Evolutionary conservation across 1,140 invertebrate species (phyloP).

Genomic region (Papilio machaon): DNA sequence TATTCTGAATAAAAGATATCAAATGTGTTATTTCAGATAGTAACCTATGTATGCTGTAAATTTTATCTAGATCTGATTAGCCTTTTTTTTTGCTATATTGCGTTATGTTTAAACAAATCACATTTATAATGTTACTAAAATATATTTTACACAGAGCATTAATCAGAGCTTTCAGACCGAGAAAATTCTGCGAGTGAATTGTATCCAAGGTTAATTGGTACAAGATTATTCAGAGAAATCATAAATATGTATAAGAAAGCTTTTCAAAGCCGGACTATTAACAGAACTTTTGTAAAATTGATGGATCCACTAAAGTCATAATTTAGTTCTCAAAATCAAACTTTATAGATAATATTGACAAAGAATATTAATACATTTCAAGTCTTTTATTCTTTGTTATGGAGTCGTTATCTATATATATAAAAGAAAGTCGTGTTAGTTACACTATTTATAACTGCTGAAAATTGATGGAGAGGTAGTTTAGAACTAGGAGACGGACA

Average conservation of each 20-base stretch:
- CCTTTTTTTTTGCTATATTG: too few relatives aligned
- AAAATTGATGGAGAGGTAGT: too few relatives aligned
- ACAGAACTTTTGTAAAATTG: not conserved
- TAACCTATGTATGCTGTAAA: too few relatives aligned
- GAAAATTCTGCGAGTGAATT: not conserved
- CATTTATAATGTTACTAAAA: not conserved
- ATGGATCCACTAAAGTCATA: not conserved
- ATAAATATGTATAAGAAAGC: constrained; percentile 14
- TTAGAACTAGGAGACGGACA: too few relatives aligned
- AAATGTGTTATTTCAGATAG: too few relatives aligned
- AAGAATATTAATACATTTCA: not conserved
- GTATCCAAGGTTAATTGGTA: constrained; percentile 15
- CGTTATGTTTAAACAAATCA: too few relatives aligned
- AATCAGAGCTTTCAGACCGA: not conserved
- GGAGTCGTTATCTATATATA: too few relatives aligned
- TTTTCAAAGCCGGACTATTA: constrained; percentile 17
- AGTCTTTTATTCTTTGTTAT: not conserved
- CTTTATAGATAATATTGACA: constrained; percentile 19
- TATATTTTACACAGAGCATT: constrained; percentile 1
- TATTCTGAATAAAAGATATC: too few relatives aligned
- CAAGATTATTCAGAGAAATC: not conserved
- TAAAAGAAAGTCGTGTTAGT: too few relatives aligned
- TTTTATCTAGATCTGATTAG: too few relatives aligned
- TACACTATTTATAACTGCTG: too few relatives aligned
- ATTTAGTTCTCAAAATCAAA: not conserved